Base-by-base conservation (phyloP, 37 sponge, comb jelly and placozoan genomes). In the Corticium candelabrum region DNA sequence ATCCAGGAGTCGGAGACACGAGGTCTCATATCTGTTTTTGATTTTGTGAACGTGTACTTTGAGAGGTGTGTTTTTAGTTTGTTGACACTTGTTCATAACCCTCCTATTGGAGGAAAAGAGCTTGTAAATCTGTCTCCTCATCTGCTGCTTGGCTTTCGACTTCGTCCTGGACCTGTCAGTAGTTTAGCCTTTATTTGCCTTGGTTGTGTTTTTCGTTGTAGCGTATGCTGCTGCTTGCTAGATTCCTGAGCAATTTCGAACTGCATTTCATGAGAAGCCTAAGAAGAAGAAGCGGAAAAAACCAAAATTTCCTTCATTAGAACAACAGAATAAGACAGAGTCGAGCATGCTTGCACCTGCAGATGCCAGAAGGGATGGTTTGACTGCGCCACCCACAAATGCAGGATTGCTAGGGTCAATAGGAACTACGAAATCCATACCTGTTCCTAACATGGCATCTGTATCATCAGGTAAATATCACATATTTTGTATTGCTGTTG, bases 101-200 rank as follows among this genome's bases (percentile, higher is more conserved):
- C 87, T 3, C 86, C 90, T 4, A 78, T 90, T 2, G 89, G 82
- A 3, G 80, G 82, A 1, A 79, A 79, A 77, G 88, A 89, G 15
- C 82, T 93, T 32, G 80, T 69, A 4, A 86, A 82, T 38, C 77
- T 93, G 11, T 83, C 86, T 0, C 82, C 82, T 0, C 78, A 84
- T 34, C 74, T 83, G 41, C 80, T 93, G 37, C 81, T 85, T 27
- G 91, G 90, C 2, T 93, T 93, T 40, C 41, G 86, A 34, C 77
- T 93, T 34, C 84, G 75, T 11, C 94, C 94, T 40, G 94, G 94
- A 37, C 32, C 57, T 5, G 82, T 81, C 37, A 40, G 74, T 30
- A 27, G 1, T 35, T 3, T 37, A 62, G 62, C 62, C 21, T 50
- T 50, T 50, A 21, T 27, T 21, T 50, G 62, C 11, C 62, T 50